Base-by-base conservation (phyloP, 37 sponge, comb jelly and placozoan genomes). In the Spongilla lacustris region DNA sequence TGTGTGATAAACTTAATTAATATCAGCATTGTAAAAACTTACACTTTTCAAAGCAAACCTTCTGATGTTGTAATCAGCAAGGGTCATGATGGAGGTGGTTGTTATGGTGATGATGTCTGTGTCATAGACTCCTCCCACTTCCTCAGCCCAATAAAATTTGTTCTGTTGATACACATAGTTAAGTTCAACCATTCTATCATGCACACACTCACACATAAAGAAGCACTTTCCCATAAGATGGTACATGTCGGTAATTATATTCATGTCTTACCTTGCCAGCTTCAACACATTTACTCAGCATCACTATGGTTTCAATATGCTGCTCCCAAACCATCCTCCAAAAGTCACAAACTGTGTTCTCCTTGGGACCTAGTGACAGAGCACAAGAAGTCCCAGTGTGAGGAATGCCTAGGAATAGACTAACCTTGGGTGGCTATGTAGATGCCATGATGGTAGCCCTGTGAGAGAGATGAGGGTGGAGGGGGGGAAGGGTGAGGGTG, bases 81-180 rank as follows among this genome's bases (percentile, higher is more conserved):
- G 91, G 12, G 83, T 80, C 48, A 84, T 46, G 17, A 78, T 23
- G 27, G 72, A 68, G 32, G 81, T 77, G 12, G 96, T 85, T 68
- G 89, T 95, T 37, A 95, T 79, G 0, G 29, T 32, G 13, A 93
- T 31, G 41, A 23, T 79, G 22, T 33, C 81, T 9, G 83, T 71
- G 31, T 81, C 77, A 73, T 76, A 80, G 11, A 31, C 74, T 19
- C 93, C 93, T 9, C 84, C 88, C 78, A 84, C 87, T 35, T 90
- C 87, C 2, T 97, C 93, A 14, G 91, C 93, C 97, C 97, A 97
- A 77, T 97, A 97, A 88, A 95, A 97, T 69, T 93, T 95, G 30
- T 83, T 84, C 90, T 90, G 30, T 50, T 78, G 3, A 58, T 6
- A 10, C 36, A 26, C 17, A 22, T 73, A 21, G 1, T 58, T 6